Conservation (phyloP, 2,797 vertebrate species). For the Phoebastria nigripes region DNA sequence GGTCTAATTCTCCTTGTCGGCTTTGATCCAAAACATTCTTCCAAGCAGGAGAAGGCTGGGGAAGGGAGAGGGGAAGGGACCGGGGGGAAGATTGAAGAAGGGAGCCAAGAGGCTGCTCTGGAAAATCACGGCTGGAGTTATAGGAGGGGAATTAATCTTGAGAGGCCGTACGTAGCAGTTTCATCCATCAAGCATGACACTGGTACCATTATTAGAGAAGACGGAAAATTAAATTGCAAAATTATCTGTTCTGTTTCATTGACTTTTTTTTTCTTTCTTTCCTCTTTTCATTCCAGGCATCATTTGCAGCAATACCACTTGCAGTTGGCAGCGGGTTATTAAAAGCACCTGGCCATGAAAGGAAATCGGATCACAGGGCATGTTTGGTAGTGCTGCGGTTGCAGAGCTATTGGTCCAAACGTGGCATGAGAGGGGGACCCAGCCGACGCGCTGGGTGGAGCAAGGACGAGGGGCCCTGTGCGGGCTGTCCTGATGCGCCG, state of each 20-base stretch:
- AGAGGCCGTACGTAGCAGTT: slow-evolving; percentile 71
- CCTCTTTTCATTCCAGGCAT: slow-evolving; percentile 31
- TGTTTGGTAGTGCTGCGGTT: not conserved
- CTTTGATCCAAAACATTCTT: slow-evolving; percentile 75
- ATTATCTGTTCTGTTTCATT: slow-evolving; percentile 77
- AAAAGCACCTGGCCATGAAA: slow-evolving; percentile 63
- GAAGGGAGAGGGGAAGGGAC: slow-evolving; percentile 23
- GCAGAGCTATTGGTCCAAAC: not conserved
- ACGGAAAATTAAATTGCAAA: slow-evolving; percentile 73
- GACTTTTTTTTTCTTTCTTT: not conserved
- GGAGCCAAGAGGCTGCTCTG: slow-evolving; percentile 41
- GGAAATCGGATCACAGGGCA: not conserved
- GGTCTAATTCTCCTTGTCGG: slow-evolving; percentile 73
- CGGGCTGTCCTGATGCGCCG: not conserved
- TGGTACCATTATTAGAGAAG: slow-evolving; percentile 77
- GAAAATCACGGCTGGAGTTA: slow-evolving; percentile 73
- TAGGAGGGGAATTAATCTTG: slow-evolving; percentile 82
- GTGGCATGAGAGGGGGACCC: not conserved
- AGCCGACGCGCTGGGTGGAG: not conserved
- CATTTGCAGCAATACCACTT: not conserved
- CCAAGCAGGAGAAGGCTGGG: slow-evolving; percentile 41
- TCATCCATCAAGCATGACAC: slow-evolving; percentile 83
- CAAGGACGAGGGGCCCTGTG: accelerated
- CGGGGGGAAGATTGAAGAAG: not conserved
- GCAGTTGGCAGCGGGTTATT: not conserved